Percentiles rank a stretch among this genome's conserved stretches.
These are phyloP conservation scores for Caenorhabditis japonica DNA, from an alignment of 2,888 invertebrate genomes.

Conservation along the genomic window DNA sequence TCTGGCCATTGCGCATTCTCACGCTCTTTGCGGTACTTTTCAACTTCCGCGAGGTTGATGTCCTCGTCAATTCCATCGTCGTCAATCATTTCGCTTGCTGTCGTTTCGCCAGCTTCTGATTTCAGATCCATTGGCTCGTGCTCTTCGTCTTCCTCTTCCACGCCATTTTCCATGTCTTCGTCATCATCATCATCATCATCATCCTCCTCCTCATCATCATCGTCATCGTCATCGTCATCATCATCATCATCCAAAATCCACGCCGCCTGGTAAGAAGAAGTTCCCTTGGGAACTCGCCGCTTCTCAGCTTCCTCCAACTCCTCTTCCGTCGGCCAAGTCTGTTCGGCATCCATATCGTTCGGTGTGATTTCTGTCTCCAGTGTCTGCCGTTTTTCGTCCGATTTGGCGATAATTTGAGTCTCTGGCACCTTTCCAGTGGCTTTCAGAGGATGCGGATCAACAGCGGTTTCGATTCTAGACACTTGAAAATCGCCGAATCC, in stretches of 20 bases:
- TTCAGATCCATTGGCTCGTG: conserved; percentile 78
- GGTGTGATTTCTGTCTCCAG: conserved; percentile 81
- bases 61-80: conserved; percentile 55
- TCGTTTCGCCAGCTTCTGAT: conserved; percentile 64
- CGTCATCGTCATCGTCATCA: conserved; percentile 75
- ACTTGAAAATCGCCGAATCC: conserved; percentile 95
- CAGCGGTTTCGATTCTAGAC: conserved; percentile 79
- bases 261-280: conserved; percentile 96
- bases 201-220: conserved; percentile 65
- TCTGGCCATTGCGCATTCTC: conserved; percentile 92
- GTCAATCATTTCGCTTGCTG: conserved; percentile 55
- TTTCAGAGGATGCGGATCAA: conserved; percentile 63
- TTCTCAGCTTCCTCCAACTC: conserved; percentile 83
- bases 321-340: conserved; percentile 95
- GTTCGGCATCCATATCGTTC: conserved; percentile 93
- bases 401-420: conserved; percentile 34
- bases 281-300: conserved; percentile 91
- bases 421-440: conserved; percentile 12
- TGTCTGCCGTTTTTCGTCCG: conserved; percentile 81
- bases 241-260: conserved; percentile 80
- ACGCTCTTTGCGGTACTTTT: conserved; percentile 80
- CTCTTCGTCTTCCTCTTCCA: conserved; percentile 80
- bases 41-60: conserved; percentile 56
- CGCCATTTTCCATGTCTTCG: conserved; percentile 76
- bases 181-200: conserved; percentile 79